phyloP scores from a whole-genome alignment of 2,797 vertebrate species.

The Carcharodon carcharias region DNA sequence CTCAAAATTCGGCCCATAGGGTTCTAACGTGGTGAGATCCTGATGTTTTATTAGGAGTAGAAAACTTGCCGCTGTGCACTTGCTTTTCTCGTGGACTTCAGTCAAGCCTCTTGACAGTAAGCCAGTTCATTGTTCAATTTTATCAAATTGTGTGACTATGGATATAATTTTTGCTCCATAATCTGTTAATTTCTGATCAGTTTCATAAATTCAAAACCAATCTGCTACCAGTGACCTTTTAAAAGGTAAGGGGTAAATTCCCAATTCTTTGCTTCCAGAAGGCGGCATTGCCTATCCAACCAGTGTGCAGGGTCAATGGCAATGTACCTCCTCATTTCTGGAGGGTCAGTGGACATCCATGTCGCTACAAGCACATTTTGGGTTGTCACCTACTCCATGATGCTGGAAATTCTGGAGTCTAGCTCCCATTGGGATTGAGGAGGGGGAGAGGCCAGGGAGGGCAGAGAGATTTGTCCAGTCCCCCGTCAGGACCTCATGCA shows the following conservation, averaged over 20 bases:
- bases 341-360: neutral
- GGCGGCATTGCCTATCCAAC: too few relatives aligned
- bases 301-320: neutral
- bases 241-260: neutral
- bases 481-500: neutral
- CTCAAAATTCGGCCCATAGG: too few relatives aligned
- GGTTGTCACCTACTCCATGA: neutral
- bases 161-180: neutral
- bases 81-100: neutral
- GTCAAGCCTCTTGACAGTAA: neutral
- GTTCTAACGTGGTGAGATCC: neutral
- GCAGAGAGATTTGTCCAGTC: too few relatives aligned
- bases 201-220: neutral
- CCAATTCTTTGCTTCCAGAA: neutral
- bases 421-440: too few relatives aligned
- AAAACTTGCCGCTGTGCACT: neutral
- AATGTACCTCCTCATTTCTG: neutral
- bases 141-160: neutral
- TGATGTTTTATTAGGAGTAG: neutral
- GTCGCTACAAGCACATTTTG: neutral
- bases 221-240: neutral
- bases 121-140: neutral
- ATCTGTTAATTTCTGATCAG: neutral
- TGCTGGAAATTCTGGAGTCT: neutral
- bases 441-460: too few relatives aligned